Base-by-base conservation (phyloP, 2,797 vertebrate species). In the Epinephelus malabaricus region DNA sequence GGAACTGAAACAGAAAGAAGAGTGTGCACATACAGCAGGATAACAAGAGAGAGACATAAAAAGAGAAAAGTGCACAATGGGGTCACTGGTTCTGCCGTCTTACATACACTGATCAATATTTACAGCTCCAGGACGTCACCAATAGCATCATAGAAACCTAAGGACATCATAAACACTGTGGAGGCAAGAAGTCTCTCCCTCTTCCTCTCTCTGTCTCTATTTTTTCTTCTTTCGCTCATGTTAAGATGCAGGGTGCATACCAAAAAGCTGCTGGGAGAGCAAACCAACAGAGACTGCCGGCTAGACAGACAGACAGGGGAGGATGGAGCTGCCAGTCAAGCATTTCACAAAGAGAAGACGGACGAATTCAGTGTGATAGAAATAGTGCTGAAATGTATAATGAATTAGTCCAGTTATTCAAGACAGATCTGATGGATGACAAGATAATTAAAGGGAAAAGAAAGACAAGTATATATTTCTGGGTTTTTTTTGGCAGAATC, bases 231-330 rank as follows among this genome's bases (percentile, higher is more conserved):
- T 54, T 54, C 51, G 43, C 27, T 61, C 23, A 46, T 65, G 68
- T 19, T 66, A n/a, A 51, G 50, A 74, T 58, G 56, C 51, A 63
- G 27, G 2, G 25, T 72, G 77, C 38, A 73, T 34, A 79, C 21
- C 23, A 78, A 76, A 55, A 27, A 81, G 72, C 79, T 78, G 59
- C 65, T 61, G 65, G 21, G 45, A 61, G 58, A 61, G 23, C 46
- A 67, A 70, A 78, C 40, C 60, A 45, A 38, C 38, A 63, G 21
- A 56, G 49, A 53, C 60, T 5, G 43, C 5, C 23, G 53, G 21
- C 17, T 27, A 69, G 63, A 73, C 47, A 73, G 53, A 68, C 9
- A 67, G 51, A 73, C 23, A 73, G 67, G 49, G 23, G 47, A 69
- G 47, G 62, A 21, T 12, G 17, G 63, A 77, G 8, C n/a, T 65